Evolutionary conservation across 2,888 invertebrate genomes (phyloP), one percentile per base, ranked within the genome.

Genomic region (Cremastinae sp.): DNA sequence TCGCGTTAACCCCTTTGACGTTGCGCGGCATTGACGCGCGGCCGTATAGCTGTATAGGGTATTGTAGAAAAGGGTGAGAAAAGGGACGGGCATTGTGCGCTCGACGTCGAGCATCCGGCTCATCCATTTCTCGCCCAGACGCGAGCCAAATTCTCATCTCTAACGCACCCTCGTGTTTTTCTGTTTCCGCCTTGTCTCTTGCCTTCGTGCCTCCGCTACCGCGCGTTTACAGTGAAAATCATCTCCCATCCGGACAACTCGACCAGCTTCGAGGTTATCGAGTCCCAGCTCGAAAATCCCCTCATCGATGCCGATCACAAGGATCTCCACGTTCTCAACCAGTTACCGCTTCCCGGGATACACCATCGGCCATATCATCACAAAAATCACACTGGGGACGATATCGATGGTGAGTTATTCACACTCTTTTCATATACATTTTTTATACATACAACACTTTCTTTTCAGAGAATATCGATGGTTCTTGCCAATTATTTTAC

Each of bases 191-290:
- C n/a, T n/a, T n/a, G n/a, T n/a, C n/a, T n/a, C n/a, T n/a, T n/a
- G n/a, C n/a, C n/a, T n/a, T n/a, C n/a, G n/a, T n/a, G n/a, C n/a
- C n/a, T n/a, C n/a, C n/a, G n/a, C n/a, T n/a, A n/a, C n/a, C 75
- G 78, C 75, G 69, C 88, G 89, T 91, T 92, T 92, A 90, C 91
- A 92, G 92, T 92, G 90, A 92, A 92, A 91, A 91, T 92, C 90
- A 91, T 92, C 90, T 92, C 92, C 86, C 91, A 92, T 86, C 90
- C 91, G 84, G 91, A 92, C 89, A 92, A 92, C 89, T 91, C 92
- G 84, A 90, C 91, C 87, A 91, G 91, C 84, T 90, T 91, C 87
- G 91, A 91, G 88, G 90, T 92, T 87, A 90, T 91, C 83, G 91
- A 92, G 88, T 91, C 92, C 81, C 91, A 92, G 86, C 86, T 92